Conservation (phyloP, 2,888 invertebrate genomes). For the Minunthozetes semirufus region DNA sequence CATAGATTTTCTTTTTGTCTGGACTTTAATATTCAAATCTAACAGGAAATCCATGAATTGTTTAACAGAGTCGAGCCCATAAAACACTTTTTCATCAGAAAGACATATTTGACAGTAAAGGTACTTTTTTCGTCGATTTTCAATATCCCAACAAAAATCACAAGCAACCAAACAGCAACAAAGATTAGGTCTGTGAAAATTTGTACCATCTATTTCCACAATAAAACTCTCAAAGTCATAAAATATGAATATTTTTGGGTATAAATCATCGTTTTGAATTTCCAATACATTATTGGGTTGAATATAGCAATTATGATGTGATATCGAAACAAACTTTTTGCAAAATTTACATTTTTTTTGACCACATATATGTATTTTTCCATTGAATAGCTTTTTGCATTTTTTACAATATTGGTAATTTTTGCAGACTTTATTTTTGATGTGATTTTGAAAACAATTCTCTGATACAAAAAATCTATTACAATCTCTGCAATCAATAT, state of each 20-base stretch:
- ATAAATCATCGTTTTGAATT: background rate
- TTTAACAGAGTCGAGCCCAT: background rate
- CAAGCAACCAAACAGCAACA: background rate
- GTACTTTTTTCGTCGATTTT: background rate
- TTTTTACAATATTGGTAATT: background rate
- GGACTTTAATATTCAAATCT: background rate
- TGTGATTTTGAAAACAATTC: background rate
- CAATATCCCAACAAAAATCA: conserved; percentile 19
- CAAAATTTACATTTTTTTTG: background rate
- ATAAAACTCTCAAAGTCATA: conserved; percentile 17
- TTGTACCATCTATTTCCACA: background rate
- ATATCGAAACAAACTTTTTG: background rate
- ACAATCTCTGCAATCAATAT: background rate
- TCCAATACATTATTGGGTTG: background rate
- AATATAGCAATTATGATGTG: background rate
- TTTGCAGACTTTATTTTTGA: background rate
- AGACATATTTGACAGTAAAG: background rate
- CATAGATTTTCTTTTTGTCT: background rate
- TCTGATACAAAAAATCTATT: background rate
- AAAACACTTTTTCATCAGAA: background rate
- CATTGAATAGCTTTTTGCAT: background rate
- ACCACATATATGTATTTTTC: background rate
- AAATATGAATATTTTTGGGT: conserved; percentile 5
- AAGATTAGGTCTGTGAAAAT: conserved; percentile 5
- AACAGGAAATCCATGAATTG: background rate